Percentiles rank a stretch among this genome's conserved stretches.
Conservation (phyloP, 2,888 invertebrate genomes). For the Orgyia antiqua region DNA sequence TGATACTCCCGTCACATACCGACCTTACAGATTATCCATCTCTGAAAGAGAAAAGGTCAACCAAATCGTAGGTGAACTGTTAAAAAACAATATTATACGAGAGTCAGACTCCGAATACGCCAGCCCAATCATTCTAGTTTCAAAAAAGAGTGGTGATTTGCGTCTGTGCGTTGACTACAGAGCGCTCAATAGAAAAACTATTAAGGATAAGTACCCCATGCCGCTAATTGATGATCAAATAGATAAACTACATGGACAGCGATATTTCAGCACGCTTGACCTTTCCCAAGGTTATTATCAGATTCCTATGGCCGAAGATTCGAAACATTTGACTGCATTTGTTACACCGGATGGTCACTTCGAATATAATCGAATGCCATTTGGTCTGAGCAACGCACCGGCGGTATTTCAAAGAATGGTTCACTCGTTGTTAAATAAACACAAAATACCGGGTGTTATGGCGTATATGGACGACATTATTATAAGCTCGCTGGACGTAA, state of each 20-base stretch:
- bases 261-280: too few species aligned
- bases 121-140: conserved; percentile 5
- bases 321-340: conserved; percentile 5
- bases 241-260: too few species aligned
- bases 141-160: conserved; percentile 8
- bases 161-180: conserved; percentile 4
- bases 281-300: too few species aligned
- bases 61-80: conserved; percentile 1
- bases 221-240: conserved; percentile 7
- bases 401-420: background rate
- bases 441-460: too few species aligned
- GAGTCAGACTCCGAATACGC: conserved; percentile 5
- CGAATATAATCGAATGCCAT: conserved; percentile 3
- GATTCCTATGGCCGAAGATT: too few species aligned
- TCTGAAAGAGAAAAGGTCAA: background rate
- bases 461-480: too few species aligned
- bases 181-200: conserved; percentile 4
- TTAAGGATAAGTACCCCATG: conserved; percentile 7
- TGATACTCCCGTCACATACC: background rate
- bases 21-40: background rate
- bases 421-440: too few species aligned
- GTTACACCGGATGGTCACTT: conserved; percentile 6
- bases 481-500: too few species aligned
- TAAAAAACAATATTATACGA: conserved; percentile 4
- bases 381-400: background rate